Conservation (phyloP, 2,113 vertebrate genomes). For the Dicrurus megarhynchus region DNA sequence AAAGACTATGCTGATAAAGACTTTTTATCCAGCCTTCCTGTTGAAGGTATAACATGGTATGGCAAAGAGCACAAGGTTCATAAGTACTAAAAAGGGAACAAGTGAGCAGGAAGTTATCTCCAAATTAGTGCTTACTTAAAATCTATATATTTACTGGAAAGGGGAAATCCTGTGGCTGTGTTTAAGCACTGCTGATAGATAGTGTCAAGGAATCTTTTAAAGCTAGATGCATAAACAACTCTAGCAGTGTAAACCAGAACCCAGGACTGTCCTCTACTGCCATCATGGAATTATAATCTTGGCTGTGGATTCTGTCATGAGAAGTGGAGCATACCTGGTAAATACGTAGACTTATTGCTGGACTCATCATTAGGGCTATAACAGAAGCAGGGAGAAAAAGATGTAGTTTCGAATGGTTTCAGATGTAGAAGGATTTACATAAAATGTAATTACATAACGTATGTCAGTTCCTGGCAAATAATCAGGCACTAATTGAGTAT, state of each 20-base stretch:
- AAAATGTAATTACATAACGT: rapidly evolving
- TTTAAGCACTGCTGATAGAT: neutral
- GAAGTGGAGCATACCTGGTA: neutral
- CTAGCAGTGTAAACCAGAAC: neutral
- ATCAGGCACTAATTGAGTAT: neutral
- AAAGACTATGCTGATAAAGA: neutral
- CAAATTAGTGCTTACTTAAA: neutral
- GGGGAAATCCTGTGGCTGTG: neutral
- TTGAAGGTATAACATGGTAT: neutral
- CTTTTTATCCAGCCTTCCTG: neutral
- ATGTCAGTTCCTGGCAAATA: neutral
- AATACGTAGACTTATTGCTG: neutral
- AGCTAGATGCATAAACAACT: neutral
- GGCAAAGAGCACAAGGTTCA: neutral
- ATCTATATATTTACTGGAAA: neutral
- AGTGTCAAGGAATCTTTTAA: neutral
- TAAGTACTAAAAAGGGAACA: neutral
- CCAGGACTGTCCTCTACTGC: neutral
- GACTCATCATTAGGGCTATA: neutral
- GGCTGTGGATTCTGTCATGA: neutral
- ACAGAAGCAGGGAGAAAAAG: neutral
- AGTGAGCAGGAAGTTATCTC: neutral
- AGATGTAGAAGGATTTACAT: neutral
- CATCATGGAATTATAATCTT: neutral
- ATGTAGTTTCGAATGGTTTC: neutral